Base-by-base conservation (phyloP, 2,888 invertebrate species). In the Tanytarsus gracilentus region DNA sequence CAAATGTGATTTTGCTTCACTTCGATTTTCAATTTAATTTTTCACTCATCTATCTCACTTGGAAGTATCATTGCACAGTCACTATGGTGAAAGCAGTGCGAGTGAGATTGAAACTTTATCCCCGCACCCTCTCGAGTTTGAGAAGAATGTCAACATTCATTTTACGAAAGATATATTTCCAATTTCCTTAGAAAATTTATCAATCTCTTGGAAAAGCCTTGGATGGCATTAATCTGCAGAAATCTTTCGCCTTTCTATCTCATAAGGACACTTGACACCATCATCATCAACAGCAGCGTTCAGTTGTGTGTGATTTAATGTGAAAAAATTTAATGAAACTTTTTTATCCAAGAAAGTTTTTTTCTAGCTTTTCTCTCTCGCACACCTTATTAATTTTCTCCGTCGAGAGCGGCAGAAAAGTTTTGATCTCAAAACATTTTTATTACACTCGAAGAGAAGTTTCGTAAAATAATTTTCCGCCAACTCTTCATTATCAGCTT, bases 171-270 rank as follows among this genome's bases (percentile, higher is more conserved):
- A 52, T 52, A 52, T 30, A 52, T 52, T 52, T 52, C 52, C 52
- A 52, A 52, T 52, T 52, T 52, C 52, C 26, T 26, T 21, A 52
- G 52, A 52, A 52, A 52, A 52, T 30, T 52, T 52, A 52, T 52
- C 52, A 52, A 53, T 33, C 44, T 49, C 2, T 25, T 16, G 14
- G 56, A 56, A 52, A 56, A 56, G 56, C 56, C 40, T 56, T 14
- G 18, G 44, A 11, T 44, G 9, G 44, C 44, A 44, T 44, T 44
- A 44, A 44, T 44, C 44, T 44, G 44, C 18, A 18, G 11, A 23
- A n/a, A 44, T 44, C 44, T 44, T 44, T 18, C 23, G 44, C 23
- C 33, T 11, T 33, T 33, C 23, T 18, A 2, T 9, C 23, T 5
- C 11, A 44, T 23, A 44, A n/a, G n/a, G n/a, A 18, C 21, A 18